Base-by-base conservation (phyloP, 2,888 invertebrate genomes). In the Apotomis capreana region DNA sequence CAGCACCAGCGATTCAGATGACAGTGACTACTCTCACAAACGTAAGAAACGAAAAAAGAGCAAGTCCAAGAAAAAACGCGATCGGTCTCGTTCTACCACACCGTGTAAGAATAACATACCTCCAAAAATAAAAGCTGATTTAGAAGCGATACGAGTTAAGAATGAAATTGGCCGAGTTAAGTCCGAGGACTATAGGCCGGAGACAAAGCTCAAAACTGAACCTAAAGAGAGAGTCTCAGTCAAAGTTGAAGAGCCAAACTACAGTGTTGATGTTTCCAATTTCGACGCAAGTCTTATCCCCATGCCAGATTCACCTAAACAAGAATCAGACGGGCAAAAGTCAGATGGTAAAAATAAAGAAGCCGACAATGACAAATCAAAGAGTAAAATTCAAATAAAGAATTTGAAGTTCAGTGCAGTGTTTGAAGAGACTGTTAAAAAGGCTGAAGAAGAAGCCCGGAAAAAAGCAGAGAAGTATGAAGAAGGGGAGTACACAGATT, bases 381-480 rank as follows among this genome's bases (percentile, higher is more conserved):
- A 94, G 78, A 86, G 90, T 60, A 96, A 95, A 89, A 96, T 96
- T 78, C 91, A 94, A 78, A 96, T 96, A 74, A 95, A 95, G 83
- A 95, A 95, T 83, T 87, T 96, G 12, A 96, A 96, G 80, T 95
- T 95, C 74, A 95, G 95, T 83, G 88, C 94, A 26, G 94, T 96
- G 26, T 95, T 95, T 87, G 95, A 95, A 79, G 95, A 95, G 76
- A 94, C 95, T 6, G 94, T 95, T 0, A 95, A 95, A 79, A 94
- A 95, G 83, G 94, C 95, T 55, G 95, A 95, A 80, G 94, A 94
- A 76, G 94, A 95, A 79, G 94, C 95, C 26, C 94, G 94, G 71
- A 94, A 93, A 73, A 95, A 93, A 81, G 94, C 94, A 13, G 94
- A 94, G 65, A 93, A 93, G 76, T 94, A 94, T 88, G 95, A 95